Percentiles rank a stretch among this genome's conserved stretches.
Evolutionary conservation across 2,888 invertebrate genomes (phyloP).

Genomic region (Schrankia costaestrigalis): DNA sequence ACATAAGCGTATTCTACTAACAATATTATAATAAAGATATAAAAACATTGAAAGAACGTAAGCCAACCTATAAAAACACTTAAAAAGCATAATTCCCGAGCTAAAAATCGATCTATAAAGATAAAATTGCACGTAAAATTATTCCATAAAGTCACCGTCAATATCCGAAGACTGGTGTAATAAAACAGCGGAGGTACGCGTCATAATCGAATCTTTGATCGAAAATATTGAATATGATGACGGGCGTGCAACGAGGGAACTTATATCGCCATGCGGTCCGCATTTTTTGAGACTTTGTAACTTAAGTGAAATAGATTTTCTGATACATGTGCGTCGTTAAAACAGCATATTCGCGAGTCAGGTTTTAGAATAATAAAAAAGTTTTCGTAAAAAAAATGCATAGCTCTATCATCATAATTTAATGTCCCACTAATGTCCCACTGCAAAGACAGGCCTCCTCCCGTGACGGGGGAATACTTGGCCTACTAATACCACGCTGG

Average conservation of each 20-base stretch:
- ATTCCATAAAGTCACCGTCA: constrained; percentile 40
- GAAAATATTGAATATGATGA: constrained; percentile 41
- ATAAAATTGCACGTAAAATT: constrained; percentile 33
- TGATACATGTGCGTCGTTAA: too few species aligned
- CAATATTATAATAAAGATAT: constrained; percentile 12
- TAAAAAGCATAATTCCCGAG: constrained; percentile 11
- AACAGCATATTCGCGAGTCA: too few species aligned
- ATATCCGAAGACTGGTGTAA: constrained; percentile 29
- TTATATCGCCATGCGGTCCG: constrained; percentile 12
- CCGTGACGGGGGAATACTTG: too few species aligned
- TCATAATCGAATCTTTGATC: constrained; percentile 41
- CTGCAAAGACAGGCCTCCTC: too few species aligned
- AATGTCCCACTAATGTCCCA: too few species aligned
- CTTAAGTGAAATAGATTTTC: too few species aligned
- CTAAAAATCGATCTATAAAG: constrained; percentile 27
- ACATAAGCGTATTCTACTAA: constrained; percentile 8
- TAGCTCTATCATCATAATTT: too few species aligned
- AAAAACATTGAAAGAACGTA: constrained; percentile 14
- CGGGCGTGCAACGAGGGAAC: constrained; percentile 13
- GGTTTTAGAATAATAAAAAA: too few species aligned
- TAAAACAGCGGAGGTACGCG: constrained; percentile 35
- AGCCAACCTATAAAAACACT: constrained; percentile 13
- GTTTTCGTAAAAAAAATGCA: too few species aligned
- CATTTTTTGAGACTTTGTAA: constrained; percentile 6
- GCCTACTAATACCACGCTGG: too few species aligned